These are phyloP conservation scores for Talpa occidentalis DNA, from an alignment of 2,113 vertebrate species.

Conservation along the genomic window DNA sequence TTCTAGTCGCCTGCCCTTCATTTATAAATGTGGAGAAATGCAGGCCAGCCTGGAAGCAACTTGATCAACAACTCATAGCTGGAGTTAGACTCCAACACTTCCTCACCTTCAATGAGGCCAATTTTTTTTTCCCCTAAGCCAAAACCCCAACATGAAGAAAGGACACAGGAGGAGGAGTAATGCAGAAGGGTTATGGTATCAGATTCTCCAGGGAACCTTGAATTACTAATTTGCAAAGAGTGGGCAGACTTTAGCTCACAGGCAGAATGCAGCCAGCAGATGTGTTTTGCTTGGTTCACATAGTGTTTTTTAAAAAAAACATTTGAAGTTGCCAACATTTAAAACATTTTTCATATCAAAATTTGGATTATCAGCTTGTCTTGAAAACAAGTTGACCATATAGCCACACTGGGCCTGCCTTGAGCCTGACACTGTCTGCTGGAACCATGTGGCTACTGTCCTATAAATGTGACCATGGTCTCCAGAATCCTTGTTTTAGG, in stretches of 20 bases:
- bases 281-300: not conserved
- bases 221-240: not conserved
- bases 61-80: not conserved
- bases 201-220: not conserved
- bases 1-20: not conserved
- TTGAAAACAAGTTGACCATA: not conserved
- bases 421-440: accelerated
- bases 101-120: not conserved
- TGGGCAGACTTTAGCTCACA: not conserved
- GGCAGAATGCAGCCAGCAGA: not conserved
- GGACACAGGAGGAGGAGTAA: not conserved
- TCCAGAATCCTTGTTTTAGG: too few species aligned
- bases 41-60: not conserved
- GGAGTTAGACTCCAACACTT: not conserved
- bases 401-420: not conserved
- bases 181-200: not conserved
- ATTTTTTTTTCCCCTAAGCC: not conserved
- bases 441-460: not conserved
- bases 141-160: not conserved
- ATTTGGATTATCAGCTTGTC: not conserved
- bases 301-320: not conserved
- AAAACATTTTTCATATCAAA: not conserved
- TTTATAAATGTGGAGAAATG: not conserved
- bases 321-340: not conserved
- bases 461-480: not conserved